Evolutionary conservation across 2,797 vertebrate species (phyloP), one percentile per base, ranked within the genome.

Genomic region (Crax fasciolata): DNA sequence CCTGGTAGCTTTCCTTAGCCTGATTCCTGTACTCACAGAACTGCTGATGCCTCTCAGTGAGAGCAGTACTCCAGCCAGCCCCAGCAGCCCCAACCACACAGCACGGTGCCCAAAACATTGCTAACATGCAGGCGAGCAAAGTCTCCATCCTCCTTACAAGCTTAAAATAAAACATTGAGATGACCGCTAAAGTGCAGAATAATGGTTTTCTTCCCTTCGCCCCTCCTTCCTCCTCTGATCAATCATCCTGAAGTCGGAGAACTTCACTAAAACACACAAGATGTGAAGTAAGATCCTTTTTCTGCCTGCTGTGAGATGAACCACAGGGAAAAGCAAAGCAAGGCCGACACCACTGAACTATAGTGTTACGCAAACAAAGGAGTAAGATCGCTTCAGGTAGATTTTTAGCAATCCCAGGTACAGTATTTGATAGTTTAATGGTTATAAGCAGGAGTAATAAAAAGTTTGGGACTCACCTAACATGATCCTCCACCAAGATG

Each of bases 111-210:
- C 35, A 16, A 13, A 20, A 27, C 4, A 23, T 7, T 2, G 4
- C 32, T 30, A 59, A 20, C 7, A 6, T 0, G 2, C 55, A 6
- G 12, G 2, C 2, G 1, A 19, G 8, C 1, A 1, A 2, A 6
- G 4, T 16, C 27, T 18, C 74, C 7, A 5, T 1, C 0, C 48
- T 51, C 16, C 48, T 32, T 12, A 6, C 2, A 1, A 46, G 27
- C 43, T 9, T 38, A 5, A 5, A 62, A 3, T 1, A 4, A n/a
- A 20, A 4, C 0, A 15, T 2, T 43, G n/a, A 17, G 39, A 25
- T 1, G n/a, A 51, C 4, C 70, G 38, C n/a, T 14, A 25, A 72
- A 9, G 1, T 44, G 19, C 4, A 0, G 44, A 13, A 35, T 5
- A 5, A 11, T 3, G 32, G 2, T 3, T 49, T 38, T 2, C 3